Conservation (phyloP, 2,113 vertebrate species). For the Pithys albifrons region DNA sequence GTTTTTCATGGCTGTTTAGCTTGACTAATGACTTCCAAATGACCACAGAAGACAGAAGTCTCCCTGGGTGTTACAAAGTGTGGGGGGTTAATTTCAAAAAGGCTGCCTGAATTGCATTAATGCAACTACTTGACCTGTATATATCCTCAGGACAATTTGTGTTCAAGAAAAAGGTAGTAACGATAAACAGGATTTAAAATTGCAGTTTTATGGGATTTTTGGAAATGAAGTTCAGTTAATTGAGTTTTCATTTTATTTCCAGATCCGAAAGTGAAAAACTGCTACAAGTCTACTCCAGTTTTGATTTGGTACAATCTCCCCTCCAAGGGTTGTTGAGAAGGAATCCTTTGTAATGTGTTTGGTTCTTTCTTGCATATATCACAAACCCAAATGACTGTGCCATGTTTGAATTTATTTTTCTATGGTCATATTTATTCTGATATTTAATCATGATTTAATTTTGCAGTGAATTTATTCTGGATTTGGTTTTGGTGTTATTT, state of each 20-base stretch:
- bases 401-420: neutral
- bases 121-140: conserved; percentile 71
- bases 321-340: neutral
- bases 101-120: conserved; percentile 69
- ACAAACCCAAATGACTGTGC: neutral
- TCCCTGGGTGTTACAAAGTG: conserved; percentile 41
- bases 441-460: neutral
- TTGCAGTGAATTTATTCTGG: neutral
- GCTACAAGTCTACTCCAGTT: neutral
- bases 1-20: conserved; percentile 74
- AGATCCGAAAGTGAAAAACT: neutral
- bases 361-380: neutral
- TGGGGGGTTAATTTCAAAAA: conserved; percentile 55
- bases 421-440: neutral
- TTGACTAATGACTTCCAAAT: conserved; percentile 71
- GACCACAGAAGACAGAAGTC: conserved; percentile 62
- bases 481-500: neutral
- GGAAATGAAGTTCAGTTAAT: neutral
- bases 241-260: neutral
- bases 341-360: neutral
- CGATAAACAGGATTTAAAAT: neutral
- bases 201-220: neutral
- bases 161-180: neutral
- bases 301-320: neutral
- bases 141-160: conserved; percentile 22